Base-by-base conservation (phyloP, 53 echinoderm and acorn worm species). In the Hippasteria phrygiana region DNA sequence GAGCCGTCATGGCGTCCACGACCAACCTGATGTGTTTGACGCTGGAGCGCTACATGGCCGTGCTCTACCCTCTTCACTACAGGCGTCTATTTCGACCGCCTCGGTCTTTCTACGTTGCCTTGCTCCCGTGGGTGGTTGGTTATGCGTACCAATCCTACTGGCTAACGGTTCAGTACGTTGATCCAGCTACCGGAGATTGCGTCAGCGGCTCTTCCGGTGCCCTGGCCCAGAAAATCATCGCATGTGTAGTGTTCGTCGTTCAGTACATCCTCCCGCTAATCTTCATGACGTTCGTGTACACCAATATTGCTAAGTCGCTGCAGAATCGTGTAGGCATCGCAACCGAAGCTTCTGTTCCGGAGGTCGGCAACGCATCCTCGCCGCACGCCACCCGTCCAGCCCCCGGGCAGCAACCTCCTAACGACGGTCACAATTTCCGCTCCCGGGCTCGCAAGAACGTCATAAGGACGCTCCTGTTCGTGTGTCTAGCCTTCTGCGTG, bases 221-320 rank as follows among this genome's bases (percentile, higher is more conserved):
- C n/a, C 33, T 22, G 0, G 36, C 79, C 10, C n/a, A n/a, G n/a
- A n/a, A n/a, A n/a, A n/a, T n/a, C n/a, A n/a, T n/a, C n/a, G n/a
- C n/a, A n/a, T n/a, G n/a, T n/a, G n/a, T n/a, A n/a, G n/a, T n/a
- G n/a, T 73, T 87, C 17, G 37, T 73, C 28, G 50, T 73, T 26
- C 72, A 87, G 55, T 87, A 87, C 54, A 28, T 73, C 29, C 24
- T 87, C 16, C 87, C 87, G 71, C 73, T 87, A 5, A 22, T 42
- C 18, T 22, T 87, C 71, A 87, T 87, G 87, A 24, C 66, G 20
- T 72, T 87, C 71, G 71, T 50, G 10, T 87, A 87, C 27, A 3
- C 34, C 33, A 32, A n/a, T n/a, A 87, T 87, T 17, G 73, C 54
- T 3, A 53, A 43, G 27, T 33, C 48, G 54, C 51, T 71, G 4